Percentiles rank a stretch among this genome's conserved stretches.
Evolutionary conservation across 2,888 invertebrate genomes (phyloP).

Genomic region (Limnephilus auricula): DNA sequence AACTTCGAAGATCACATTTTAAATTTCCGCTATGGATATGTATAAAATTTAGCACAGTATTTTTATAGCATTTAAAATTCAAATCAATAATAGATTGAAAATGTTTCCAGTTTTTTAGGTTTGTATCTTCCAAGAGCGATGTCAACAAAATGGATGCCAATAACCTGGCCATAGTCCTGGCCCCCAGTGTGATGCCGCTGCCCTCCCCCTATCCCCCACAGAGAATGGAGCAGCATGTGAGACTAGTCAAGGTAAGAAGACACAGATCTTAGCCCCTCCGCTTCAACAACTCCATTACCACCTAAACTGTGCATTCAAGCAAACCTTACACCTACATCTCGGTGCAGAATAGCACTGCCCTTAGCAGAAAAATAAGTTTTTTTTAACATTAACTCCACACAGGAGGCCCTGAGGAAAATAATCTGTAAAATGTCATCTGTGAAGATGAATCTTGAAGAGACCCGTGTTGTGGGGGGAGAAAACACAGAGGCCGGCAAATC

Average conservation of each 20-base stretch:
- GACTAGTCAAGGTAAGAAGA: constrained; percentile 81
- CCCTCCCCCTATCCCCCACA: constrained; percentile 82
- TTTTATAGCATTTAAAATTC: neutral
- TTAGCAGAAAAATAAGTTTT: too few relatives aligned
- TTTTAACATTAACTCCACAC: too few relatives aligned
- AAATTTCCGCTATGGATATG: too few relatives aligned
- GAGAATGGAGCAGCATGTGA: constrained; percentile 83
- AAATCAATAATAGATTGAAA: neutral
- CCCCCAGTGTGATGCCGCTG: constrained; percentile 91
- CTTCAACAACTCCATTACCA: neutral
- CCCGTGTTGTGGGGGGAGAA: too few relatives aligned
- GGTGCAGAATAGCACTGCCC: neutral
- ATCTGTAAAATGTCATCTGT: too few relatives aligned
- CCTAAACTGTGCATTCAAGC: too few relatives aligned
- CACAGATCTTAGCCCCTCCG: neutral
- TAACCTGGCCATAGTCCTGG: constrained; percentile 91
- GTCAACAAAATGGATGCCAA: constrained; percentile 90
- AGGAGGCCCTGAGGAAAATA: too few relatives aligned
- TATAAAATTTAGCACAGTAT: constrained; percentile 9
- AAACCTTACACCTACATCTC: too few relatives aligned
- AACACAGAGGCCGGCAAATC: too few relatives aligned
- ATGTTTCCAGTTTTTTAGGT: constrained; percentile 80
- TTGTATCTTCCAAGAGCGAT: constrained; percentile 82
- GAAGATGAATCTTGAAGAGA: too few relatives aligned
- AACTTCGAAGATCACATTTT: too few relatives aligned